Percentiles rank a stretch among this genome's conserved stretches.
Evolutionary conservation across 1,140 invertebrate genomes (phyloP).

Genomic region (Caenorhabditis elegans): DNA sequence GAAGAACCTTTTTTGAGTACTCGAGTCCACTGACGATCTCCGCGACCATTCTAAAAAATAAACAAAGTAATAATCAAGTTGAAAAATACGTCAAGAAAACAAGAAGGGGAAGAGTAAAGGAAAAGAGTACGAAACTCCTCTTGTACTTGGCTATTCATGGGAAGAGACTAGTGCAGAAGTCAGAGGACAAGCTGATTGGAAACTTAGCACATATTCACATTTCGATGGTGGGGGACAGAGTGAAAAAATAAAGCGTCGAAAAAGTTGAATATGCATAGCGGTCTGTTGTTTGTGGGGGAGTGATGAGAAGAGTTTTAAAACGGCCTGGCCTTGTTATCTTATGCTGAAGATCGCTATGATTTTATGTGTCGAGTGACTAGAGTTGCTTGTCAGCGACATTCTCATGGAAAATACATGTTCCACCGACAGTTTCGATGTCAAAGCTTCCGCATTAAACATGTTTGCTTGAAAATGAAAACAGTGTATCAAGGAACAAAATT

Average conservation of each 20-base stretch:
- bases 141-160: slow-evolving; percentile 21
- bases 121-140: not conserved
- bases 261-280: slow-evolving; percentile 32
- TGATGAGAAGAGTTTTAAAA: slow-evolving; percentile 15
- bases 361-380: slow-evolving; percentile 28
- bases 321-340: slow-evolving; percentile 19
- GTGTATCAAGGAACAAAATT: too few relatives aligned
- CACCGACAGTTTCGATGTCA: too few relatives aligned
- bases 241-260: not conserved
- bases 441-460: slow-evolving; percentile 21
- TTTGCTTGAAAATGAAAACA: not conserved
- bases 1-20: slow-evolving; percentile 57
- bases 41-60: slow-evolving; percentile 36
- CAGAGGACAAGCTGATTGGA: not conserved
- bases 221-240: not conserved
- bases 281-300: not conserved
- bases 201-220: slow-evolving; percentile 8
- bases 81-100: not conserved
- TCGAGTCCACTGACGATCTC: slow-evolving; percentile 62
- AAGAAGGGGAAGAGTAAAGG: not conserved
- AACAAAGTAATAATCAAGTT: not conserved
- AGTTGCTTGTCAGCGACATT: slow-evolving; percentile 1
- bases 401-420: not conserved
- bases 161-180: slow-evolving; percentile 4
- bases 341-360: slow-evolving; percentile 25